Evolutionary conservation across 2,797 vertebrate genomes (phyloP), one percentile per base, ranked within the genome.

Genomic region (Sebastes iracundus): DNA sequence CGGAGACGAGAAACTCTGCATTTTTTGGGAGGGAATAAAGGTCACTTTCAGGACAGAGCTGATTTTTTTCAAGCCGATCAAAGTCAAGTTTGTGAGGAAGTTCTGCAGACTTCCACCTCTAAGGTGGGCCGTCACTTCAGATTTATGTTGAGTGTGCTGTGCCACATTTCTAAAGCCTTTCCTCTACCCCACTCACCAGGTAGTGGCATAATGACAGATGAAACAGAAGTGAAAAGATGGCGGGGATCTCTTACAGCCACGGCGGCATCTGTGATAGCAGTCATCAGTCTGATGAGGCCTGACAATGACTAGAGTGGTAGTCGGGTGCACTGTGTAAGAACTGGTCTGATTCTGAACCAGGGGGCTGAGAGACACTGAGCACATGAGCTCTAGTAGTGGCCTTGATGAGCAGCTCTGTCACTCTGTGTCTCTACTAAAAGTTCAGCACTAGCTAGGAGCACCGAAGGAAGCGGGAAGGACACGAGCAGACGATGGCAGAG

Each of bases 271-370:
- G 72, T 73, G 82, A 85, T 76, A 78, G 82, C 77, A 65, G 80
- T 67, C 83, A 65, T 88, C 85, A 88, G 85, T 76, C 69, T 89
- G 90, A 90, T 88, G 81, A 89, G 72, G 81, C 77, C 81, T 77
- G 89, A 85, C 90, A 87, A 67, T 69, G 72, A 52, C 73, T 80
- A n/a, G 72, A 85, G 79, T 20, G 77, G 42, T 63, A 88, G 80
- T 75, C 22, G 72, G 79, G 84, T 55, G 77, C 72, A 66, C 68
- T 61, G 69, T 55, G 67, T 79, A 68, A 61, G 71, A 67, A 87
- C 33, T 20, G 53, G 63, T 46, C 35, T 69, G 78, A 64, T 79
- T 90, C 82, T 77, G 75, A 81, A 83, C 85, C 71, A 65, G 42
- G 55, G 72, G 69, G 65, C 68, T 81, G 68, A 74, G 68, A 72